Percentiles rank a stretch among this genome's conserved stretches.
phyloP scores from a whole-genome alignment of 2,888 invertebrate genomes.

The Deroplatys truncata region DNA sequence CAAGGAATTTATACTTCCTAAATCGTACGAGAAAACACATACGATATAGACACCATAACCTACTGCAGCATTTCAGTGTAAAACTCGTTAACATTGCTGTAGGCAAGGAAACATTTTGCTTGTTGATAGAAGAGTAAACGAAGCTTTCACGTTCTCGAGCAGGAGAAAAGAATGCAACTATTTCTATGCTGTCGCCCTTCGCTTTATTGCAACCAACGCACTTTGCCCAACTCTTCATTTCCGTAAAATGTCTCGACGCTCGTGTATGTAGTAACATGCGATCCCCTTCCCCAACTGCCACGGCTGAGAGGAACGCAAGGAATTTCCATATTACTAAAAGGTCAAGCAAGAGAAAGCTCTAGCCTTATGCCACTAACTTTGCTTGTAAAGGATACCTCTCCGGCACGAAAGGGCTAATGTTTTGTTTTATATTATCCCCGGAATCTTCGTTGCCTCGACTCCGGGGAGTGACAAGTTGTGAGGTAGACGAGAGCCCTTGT shows the following conservation, averaged over 20 bases:
- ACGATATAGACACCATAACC: too few relatives aligned
- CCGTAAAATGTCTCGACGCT: not conserved
- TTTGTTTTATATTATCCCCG: slow-evolving; percentile 16
- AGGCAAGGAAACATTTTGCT: not conserved
- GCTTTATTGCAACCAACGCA: not conserved
- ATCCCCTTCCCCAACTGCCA: not conserved
- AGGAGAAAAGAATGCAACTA: not conserved
- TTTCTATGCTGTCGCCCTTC: not conserved
- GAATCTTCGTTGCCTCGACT: not conserved
- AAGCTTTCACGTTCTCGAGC: not conserved
- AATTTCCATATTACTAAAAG: slow-evolving; percentile 23
- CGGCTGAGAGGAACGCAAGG: slow-evolving; percentile 5
- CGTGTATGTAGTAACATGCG: not conserved
- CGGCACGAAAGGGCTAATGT: not conserved
- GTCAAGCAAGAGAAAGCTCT: slow-evolving; percentile 1
- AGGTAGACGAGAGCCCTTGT: not conserved
- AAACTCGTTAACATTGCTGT: too few relatives aligned
- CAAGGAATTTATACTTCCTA: too few relatives aligned
- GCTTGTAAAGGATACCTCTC: slow-evolving; percentile 1
- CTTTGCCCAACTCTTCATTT: not conserved
- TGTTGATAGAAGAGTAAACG: not conserved
- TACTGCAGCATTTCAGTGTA: too few relatives aligned
- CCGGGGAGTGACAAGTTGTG: not conserved
- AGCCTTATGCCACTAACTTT: slow-evolving; percentile 5
- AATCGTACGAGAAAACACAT: too few relatives aligned